Percentiles rank a stretch among this genome's conserved stretches.
phyloP scores from a whole-genome alignment of 2,888 invertebrate species.

The Epistrophella euchroma region DNA sequence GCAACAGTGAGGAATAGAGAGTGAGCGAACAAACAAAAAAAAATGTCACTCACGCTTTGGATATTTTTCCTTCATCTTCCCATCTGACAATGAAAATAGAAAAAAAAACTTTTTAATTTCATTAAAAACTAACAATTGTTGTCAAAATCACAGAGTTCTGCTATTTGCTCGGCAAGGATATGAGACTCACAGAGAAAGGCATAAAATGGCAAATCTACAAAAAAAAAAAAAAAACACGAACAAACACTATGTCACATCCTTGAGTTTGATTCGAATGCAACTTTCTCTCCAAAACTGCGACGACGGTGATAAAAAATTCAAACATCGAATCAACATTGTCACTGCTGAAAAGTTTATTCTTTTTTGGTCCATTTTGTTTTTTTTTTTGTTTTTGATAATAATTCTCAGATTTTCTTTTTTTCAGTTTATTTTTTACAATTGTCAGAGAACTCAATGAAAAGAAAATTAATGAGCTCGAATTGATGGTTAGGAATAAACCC shows the following conservation, averaged over 20 bases:
- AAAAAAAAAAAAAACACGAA: constrained; percentile 9
- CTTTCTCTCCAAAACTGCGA: constrained; percentile 29
- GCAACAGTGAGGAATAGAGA: not conserved
- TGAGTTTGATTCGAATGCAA: constrained; percentile 34
- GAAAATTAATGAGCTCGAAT: not conserved
- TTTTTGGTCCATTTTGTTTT: constrained; percentile 1
- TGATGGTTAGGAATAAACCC: no score
- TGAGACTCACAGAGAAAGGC: not conserved
- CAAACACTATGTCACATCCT: constrained; percentile 10
- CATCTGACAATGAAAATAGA: not conserved
- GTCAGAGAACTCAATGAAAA: not conserved
- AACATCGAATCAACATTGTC: constrained; percentile 64
- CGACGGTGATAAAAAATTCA: constrained; percentile 36
- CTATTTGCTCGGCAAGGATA: constrained; percentile 25
- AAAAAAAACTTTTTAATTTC: constrained; percentile 64
- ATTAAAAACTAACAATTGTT: constrained; percentile 65
- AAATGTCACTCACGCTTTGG: not conserved
- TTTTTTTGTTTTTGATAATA: not conserved
- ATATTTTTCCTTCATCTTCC: constrained; percentile 33
- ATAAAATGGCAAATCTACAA: not conserved
- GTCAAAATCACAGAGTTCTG: constrained; percentile 59
- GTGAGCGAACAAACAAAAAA: not conserved
- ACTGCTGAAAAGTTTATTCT: constrained; percentile 22
- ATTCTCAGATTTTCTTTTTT: constrained; percentile 1
- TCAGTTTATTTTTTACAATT: not conserved